Evolutionary conservation across 2,113 vertebrate species (phyloP).

Genomic region (Orcinus orca): DNA sequence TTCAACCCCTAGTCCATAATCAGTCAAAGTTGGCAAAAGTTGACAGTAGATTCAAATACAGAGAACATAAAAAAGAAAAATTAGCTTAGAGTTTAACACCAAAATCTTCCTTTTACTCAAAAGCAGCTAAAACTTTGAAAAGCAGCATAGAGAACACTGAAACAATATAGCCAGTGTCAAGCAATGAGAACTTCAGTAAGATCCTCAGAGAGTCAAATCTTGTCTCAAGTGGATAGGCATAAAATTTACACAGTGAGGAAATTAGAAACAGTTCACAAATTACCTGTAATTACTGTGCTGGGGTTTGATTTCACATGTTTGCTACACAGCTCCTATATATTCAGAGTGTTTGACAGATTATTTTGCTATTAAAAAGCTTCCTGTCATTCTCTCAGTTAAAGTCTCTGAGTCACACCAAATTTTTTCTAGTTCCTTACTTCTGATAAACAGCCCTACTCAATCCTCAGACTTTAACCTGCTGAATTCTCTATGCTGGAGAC

Average conservation of each 20-base stretch:
- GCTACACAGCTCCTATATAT: constrained; percentile 46
- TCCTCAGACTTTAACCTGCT: constrained; percentile 38
- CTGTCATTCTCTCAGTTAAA: constrained; percentile 49
- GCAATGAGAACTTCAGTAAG: not conserved
- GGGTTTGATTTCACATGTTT: constrained; percentile 65
- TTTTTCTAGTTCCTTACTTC: constrained; percentile 61
- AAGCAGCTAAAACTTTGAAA: constrained; percentile 55
- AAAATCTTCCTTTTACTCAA: constrained; percentile 53
- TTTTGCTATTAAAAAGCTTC: constrained; percentile 65
- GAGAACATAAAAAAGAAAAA: constrained; percentile 18
- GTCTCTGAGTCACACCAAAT: constrained; percentile 25
- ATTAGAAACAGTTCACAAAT: constrained; percentile 60
- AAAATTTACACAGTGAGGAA: constrained; percentile 60
- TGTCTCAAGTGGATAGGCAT: constrained; percentile 56
- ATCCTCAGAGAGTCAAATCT: constrained; percentile 37
- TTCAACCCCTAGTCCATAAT: not conserved
- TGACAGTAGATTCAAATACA: constrained; percentile 18
- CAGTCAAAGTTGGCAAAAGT: constrained; percentile 44
- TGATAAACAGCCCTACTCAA: constrained; percentile 52
- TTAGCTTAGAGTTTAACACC: constrained; percentile 44
- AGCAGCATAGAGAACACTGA: constrained; percentile 55
- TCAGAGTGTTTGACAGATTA: constrained; percentile 45
- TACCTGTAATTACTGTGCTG: constrained; percentile 61
- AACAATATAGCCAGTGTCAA: constrained; percentile 27
- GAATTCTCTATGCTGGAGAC: constrained; percentile 44